These are phyloP conservation scores for Baryphthengus martii DNA, from an alignment of 2,113 vertebrate genomes.

Conservation along the genomic window DNA sequence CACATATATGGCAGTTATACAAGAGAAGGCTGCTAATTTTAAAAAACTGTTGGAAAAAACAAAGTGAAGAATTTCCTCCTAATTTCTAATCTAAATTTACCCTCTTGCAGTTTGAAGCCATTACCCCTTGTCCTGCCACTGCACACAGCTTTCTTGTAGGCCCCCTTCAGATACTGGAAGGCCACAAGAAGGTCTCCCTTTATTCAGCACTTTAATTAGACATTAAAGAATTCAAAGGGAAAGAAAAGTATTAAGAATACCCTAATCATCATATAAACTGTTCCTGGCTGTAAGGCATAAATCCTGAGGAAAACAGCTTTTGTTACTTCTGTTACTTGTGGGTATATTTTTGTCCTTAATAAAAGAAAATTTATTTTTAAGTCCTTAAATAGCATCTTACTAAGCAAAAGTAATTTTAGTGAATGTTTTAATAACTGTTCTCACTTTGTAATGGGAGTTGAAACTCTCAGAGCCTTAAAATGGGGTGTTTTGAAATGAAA, in stretches of 20 bases:
- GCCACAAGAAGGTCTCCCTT: too few relatives aligned
- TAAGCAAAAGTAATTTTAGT: background rate
- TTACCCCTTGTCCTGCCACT: too few relatives aligned
- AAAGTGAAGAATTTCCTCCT: too few relatives aligned
- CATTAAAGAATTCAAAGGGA: background rate
- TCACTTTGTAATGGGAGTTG: background rate
- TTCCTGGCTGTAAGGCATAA: background rate
- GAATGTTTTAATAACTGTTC: background rate
- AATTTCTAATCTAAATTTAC: too few relatives aligned
- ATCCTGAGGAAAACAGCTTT: background rate
- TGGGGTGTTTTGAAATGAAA: background rate
- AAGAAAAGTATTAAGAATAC: background rate
- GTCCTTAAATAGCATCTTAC: background rate
- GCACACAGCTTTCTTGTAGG: too few relatives aligned
- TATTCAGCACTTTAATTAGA: background rate
- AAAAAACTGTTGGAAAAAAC: background rate
- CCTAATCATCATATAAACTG: background rate
- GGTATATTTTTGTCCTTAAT: background rate
- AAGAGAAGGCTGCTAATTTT: background rate
- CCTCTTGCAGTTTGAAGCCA: too few relatives aligned
- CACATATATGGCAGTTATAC: background rate
- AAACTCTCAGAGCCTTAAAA: background rate
- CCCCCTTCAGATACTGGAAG: too few relatives aligned
- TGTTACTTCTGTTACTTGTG: background rate
- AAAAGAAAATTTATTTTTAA: background rate